Percentiles rank a stretch among this genome's conserved stretches.
Conservation (phyloP, 2,113 vertebrate genomes). For the Phrynocephalus versicolor region DNA sequence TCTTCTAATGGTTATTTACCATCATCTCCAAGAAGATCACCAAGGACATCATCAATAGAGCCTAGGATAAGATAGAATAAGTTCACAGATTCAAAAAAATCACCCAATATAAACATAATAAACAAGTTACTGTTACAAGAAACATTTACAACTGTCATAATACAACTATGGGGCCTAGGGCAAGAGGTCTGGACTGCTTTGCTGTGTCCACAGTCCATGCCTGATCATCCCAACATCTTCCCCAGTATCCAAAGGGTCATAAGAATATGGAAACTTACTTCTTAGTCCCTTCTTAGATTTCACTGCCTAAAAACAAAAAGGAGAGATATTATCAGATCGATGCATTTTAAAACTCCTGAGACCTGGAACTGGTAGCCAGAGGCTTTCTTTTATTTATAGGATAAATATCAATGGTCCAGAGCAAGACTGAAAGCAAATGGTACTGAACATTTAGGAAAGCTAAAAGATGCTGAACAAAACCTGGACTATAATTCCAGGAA, state of each 20-base stretch:
- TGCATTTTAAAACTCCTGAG: neutral
- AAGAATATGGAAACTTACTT: slow-evolving; percentile 55
- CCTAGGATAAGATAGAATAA: slow-evolving; percentile 61
- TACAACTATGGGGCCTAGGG: neutral
- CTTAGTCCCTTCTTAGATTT: slow-evolving; percentile 71
- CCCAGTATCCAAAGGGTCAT: rapidly evolving
- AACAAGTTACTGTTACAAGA: neutral
- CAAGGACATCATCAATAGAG: slow-evolving; percentile 75
- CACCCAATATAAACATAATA: neutral
- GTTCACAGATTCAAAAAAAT: neutral
- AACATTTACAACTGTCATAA: neutral
- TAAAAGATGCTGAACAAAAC: neutral
- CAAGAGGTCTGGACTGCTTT: neutral
- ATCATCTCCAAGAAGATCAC: slow-evolving; percentile 76
- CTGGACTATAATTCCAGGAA: neutral
- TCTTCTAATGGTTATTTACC: slow-evolving; percentile 64
- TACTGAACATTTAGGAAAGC: neutral
- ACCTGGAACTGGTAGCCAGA: neutral
- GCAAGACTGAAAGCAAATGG: too few relatives aligned
- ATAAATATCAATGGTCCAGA: too few relatives aligned
- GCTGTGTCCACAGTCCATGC: neutral
- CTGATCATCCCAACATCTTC: rapidly evolving
- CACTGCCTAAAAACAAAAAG: slow-evolving; percentile 67
- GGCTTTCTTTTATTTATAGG: neutral
- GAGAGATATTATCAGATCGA: neutral